Conservation (phyloP, 1,140 invertebrate genomes). For the Kradibia gibbosae region DNA sequence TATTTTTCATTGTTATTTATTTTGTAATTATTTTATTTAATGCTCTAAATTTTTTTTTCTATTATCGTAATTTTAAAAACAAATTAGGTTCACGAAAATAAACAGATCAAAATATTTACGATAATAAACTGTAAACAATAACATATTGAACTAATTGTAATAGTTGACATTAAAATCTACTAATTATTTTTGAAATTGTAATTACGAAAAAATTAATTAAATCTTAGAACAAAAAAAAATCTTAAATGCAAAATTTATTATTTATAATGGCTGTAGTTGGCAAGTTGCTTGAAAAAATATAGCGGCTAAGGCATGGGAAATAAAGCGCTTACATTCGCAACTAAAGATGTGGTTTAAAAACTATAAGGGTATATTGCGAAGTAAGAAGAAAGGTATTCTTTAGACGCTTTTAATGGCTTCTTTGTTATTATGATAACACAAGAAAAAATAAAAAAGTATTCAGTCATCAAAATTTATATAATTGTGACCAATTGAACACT, state of each 20-base stretch:
- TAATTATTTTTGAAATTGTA: too few species aligned
- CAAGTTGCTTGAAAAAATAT: constrained; percentile 12
- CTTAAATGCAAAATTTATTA: constrained; percentile 21
- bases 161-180: too few species aligned
- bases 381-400: constrained; percentile 15
- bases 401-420: background rate
- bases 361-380: constrained; percentile 13
- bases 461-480: background rate
- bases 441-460: background rate
- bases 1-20: too few species aligned
- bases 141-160: too few species aligned
- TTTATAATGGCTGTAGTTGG: background rate
- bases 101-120: too few species aligned
- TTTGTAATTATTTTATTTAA: too few species aligned
- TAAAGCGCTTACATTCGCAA: background rate
- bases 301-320: background rate
- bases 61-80: too few species aligned
- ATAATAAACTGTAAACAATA: too few species aligned
- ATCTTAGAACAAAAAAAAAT: background rate
- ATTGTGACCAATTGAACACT: constrained; percentile 10
- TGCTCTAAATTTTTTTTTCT: too few species aligned
- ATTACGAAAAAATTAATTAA: too few species aligned
- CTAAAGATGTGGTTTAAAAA: constrained; percentile 28
- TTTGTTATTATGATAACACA: constrained; percentile 1
- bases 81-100: too few species aligned